Percentiles rank a stretch among this genome's conserved stretches.
phyloP scores from a whole-genome alignment of 1,140 invertebrate species.

The Apis florea region DNA sequence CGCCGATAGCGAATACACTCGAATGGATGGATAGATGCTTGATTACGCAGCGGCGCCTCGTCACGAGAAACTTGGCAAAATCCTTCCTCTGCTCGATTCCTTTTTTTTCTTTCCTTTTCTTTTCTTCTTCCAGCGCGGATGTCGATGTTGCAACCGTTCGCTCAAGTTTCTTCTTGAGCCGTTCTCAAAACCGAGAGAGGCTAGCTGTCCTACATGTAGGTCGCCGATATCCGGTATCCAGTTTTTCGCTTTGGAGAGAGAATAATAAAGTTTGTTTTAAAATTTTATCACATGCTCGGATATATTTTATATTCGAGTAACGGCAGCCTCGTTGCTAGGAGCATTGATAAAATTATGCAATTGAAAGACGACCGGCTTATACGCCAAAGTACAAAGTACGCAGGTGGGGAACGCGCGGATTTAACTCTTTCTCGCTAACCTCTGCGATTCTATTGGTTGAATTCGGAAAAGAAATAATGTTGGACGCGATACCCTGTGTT shows the following conservation, averaged over 20 bases:
- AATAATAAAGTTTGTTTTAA: no score
- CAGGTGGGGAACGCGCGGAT: no score
- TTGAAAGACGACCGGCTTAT: no score
- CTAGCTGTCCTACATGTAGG: background rate
- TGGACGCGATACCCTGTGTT: no score
- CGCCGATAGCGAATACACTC: constrained; percentile 36
- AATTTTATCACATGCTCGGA: no score
- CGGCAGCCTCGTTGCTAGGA: background rate
- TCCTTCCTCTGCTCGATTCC: background rate
- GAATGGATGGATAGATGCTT: background rate
- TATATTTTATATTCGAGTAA: background rate
- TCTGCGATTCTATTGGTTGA: no score
- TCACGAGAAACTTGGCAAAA: constrained; percentile 34
- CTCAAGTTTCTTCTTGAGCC: constrained; percentile 4
- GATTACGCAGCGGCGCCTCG: constrained; percentile 15
- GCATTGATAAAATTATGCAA: constrained; percentile 33
- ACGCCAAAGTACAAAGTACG: no score
- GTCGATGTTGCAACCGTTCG: background rate
- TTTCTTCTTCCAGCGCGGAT: background rate
- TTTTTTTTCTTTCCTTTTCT: no score
- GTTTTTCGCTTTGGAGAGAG: background rate
- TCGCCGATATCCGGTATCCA: background rate
- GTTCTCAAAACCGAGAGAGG: background rate
- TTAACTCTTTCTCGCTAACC: no score
- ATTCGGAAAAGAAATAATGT: no score